Evolutionary conservation across 2,888 invertebrate genomes (phyloP).

Genomic region (Anticlea derivata): DNA sequence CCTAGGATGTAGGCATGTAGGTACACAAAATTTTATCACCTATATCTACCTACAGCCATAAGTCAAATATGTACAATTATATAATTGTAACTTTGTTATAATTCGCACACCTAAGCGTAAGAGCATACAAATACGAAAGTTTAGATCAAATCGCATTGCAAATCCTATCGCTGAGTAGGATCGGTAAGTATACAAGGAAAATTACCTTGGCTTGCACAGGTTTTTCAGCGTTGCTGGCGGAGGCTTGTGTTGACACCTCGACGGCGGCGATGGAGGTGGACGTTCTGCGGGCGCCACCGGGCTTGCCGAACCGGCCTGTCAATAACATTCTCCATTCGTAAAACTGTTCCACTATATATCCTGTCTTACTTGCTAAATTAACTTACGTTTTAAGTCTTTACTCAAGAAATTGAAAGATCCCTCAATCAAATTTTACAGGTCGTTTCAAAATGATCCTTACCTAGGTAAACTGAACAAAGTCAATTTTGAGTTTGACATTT

Average conservation of each 20-base stretch:
- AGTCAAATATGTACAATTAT: too few species aligned
- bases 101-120: conserved; percentile 7
- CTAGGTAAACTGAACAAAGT: too few species aligned
- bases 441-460: too few species aligned
- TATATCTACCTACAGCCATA: too few species aligned
- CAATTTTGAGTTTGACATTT: too few species aligned
- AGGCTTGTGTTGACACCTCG: conserved; percentile 48
- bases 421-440: too few species aligned
- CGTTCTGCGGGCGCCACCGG: conserved; percentile 61
- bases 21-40: too few species aligned
- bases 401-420: too few species aligned
- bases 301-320: conserved; percentile 77
- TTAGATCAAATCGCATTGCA: conserved; percentile 51
- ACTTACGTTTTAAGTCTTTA: too few species aligned
- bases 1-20: too few species aligned
- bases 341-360: not conserved
- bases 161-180: conserved; percentile 37
- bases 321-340: not conserved
- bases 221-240: conserved; percentile 65
- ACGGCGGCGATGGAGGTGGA: conserved; percentile 46
- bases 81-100: not conserved
- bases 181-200: not conserved
- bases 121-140: not conserved
- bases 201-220: conserved; percentile 66
- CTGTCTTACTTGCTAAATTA: too few species aligned